These are phyloP conservation scores for Antedon mediterranea DNA, from an alignment of 53 echinoderm and acorn worm species.

Conservation along the genomic window DNA sequence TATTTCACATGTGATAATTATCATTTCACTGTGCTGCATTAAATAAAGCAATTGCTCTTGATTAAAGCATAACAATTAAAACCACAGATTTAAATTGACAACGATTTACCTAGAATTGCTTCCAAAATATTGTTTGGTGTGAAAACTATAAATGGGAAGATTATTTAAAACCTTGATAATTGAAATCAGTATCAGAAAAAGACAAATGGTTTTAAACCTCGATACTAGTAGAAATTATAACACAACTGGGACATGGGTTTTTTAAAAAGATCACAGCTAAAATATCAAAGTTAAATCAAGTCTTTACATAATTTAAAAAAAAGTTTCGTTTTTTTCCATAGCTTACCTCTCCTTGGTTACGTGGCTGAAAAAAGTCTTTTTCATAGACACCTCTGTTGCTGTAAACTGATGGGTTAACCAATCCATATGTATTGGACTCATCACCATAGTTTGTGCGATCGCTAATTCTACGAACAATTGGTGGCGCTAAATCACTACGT, in stretches of 20 bases:
- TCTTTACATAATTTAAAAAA: no score
- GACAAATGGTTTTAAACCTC: no score
- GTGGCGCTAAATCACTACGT: conserved; percentile 69
- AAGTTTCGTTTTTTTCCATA: no score
- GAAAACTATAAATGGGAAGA: background rate
- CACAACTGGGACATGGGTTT: no score
- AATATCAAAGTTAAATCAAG: no score
- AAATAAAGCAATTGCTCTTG: no score
- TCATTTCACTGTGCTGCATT: no score
- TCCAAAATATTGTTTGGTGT: background rate
- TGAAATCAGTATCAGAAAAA: background rate
- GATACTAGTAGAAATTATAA: no score
- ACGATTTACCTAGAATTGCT: background rate
- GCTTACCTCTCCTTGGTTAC: conserved; percentile 56
- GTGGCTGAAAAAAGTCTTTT: conserved; percentile 86
- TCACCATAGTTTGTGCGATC: conserved; percentile 91
- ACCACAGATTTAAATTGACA: no score
- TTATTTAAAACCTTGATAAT: background rate
- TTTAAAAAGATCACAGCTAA: no score
- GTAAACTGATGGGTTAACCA: conserved; percentile 84
- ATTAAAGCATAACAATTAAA: no score
- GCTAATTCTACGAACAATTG: conserved; percentile 70
- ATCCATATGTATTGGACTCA: conserved; percentile 73
- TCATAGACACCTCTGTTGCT: conserved; percentile 90
- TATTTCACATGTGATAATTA: no score